Base-by-base conservation (phyloP, 2,888 invertebrate genomes). In the Phyto melanocephala region DNA sequence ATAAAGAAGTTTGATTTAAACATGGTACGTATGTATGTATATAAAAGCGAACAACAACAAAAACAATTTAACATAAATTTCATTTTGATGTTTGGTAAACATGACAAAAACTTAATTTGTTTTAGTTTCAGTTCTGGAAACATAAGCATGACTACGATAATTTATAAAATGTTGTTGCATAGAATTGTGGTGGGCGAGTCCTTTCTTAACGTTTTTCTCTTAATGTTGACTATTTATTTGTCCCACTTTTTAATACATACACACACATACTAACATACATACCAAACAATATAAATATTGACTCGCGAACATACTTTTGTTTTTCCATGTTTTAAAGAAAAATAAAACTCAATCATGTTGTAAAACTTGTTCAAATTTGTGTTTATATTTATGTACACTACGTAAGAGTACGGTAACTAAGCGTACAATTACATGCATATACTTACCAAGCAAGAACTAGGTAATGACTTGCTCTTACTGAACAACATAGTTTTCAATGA, bases 191-290 rank as follows among this genome's bases (percentile, higher is more conserved):
- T 80, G 65, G 81, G 83, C 82, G 83, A 80, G 75, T 85, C 80
- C 84, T 84, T 88, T 86, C 85, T 86, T 28, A 50, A 17, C 20
- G 15, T 72, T 22, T 33, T 33, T 28, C 15, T n/a, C 33, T 45
- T 6, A 24, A 47, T 35, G 54, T 47, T 50, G n/a, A 71, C 63
- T 80, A 78, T 77, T 84, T 82, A 62, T 68, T 82, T 84, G 74
- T 52, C 82, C 80, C 81, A 82, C 63, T 79, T 84, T 60, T 37
- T n/a, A 67, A 50, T 24, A 33, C 20, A 60, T 67, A 52, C 50
- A 58, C 28, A 28, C 28, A 28, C 6, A 28, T 5, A 28, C 28
- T 5, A 28, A 28, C n/a, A n/a, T n/a, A n/a, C n/a, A n/a, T n/a
- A n/a, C n/a, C n/a, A n/a, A n/a, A n/a, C n/a, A n/a, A n/a, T n/a